Evolutionary conservation across 2,797 vertebrate species (phyloP).

Genomic region (Stomatorhinus walkeri): DNA sequence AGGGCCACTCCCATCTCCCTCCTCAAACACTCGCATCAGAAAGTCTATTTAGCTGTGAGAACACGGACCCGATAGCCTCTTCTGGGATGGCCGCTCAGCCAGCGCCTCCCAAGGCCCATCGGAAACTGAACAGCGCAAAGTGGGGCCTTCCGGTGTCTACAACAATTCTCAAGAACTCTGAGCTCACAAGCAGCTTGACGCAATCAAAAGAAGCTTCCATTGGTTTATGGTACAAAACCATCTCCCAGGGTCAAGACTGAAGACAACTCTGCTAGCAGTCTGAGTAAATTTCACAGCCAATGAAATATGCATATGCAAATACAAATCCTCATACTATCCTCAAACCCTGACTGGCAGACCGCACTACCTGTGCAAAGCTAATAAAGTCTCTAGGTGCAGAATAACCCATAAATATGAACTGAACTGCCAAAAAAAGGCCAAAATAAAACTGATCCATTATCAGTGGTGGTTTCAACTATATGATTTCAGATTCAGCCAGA

Average conservation of each 20-base stretch:
- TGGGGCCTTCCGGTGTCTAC: neutral
- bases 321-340: neutral
- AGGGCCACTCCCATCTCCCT: neutral
- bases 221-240: conserved; percentile 14
- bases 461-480: neutral
- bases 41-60: neutral
- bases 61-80: neutral
- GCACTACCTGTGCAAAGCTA: neutral
- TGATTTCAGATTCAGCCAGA: neutral
- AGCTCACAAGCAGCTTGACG: neutral
- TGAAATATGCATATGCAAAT: conserved; percentile 18
- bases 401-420: conserved; percentile 9
- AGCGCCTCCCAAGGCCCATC: neutral
- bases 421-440: neutral
- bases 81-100: neutral
- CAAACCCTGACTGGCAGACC: neutral
- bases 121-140: neutral
- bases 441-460: neutral
- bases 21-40: neutral
- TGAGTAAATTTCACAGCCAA: neutral
- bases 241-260: neutral
- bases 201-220: neutral
- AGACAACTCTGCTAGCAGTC: neutral
- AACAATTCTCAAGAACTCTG: neutral
- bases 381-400: neutral